Percentiles rank a stretch among this genome's conserved stretches.
Conservation (phyloP, 2,797 vertebrate species). For the Rhadinocentrus ornatus region DNA sequence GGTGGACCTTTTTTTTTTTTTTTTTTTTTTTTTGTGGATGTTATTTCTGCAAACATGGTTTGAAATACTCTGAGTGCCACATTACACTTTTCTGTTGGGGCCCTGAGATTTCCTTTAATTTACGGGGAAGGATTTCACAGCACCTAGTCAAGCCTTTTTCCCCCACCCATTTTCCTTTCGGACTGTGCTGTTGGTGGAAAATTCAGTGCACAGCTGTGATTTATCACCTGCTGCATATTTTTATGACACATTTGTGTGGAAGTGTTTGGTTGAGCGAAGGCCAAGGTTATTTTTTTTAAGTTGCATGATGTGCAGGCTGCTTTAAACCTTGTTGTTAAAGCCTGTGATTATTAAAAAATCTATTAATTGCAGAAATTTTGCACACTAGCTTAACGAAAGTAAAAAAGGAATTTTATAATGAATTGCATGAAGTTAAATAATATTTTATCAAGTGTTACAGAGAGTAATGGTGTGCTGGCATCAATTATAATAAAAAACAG, state of each 20-base stretch:
- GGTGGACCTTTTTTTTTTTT: no score
- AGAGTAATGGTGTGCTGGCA: not conserved
- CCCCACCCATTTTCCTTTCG: not conserved
- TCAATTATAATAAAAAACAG: not conserved
- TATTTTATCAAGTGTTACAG: not conserved
- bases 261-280: not conserved
- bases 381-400: not conserved
- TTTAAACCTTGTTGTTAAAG: not conserved
- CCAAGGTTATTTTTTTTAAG: constrained; percentile 1
- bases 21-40: no score
- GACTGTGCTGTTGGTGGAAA: not conserved
- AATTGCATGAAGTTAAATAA: not conserved
- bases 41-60: no score
- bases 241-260: not conserved
- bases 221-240: constrained; percentile 8
- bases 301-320: not conserved
- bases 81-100: constrained; percentile 2
- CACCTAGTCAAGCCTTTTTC: not conserved
- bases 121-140: not conserved
- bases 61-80: not conserved
- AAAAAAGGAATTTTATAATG: not conserved
- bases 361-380: no score
- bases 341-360: not conserved
- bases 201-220: constrained; percentile 12
- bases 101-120: not conserved